Conservation (phyloP, 2,888 invertebrate species). For the Cheilosia urbana region DNA sequence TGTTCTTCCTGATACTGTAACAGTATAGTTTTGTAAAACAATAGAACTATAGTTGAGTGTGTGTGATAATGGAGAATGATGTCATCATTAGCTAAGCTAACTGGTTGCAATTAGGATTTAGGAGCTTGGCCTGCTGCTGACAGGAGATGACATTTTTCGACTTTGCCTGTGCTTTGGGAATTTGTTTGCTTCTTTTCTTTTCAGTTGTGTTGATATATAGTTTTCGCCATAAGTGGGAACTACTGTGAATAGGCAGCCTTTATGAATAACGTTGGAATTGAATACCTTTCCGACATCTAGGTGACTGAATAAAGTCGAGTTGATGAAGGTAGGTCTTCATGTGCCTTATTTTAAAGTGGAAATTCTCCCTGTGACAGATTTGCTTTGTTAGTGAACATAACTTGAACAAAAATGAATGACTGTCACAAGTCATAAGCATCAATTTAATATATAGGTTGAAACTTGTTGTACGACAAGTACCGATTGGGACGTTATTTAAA, state of each 20-base stretch:
- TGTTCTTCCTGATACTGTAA: constrained; percentile 38
- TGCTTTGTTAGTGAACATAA: no score
- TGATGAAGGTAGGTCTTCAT: no score
- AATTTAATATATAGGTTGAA: no score
- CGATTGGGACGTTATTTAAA: no score
- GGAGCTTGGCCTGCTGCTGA: background rate
- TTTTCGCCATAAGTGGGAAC: background rate
- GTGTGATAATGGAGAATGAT: constrained; percentile 3
- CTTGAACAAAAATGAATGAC: no score
- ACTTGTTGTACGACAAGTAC: no score
- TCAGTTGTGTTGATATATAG: background rate
- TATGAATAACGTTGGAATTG: no score
- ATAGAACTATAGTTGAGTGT: background rate
- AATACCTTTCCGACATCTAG: no score
- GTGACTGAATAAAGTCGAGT: no score
- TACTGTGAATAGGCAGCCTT: background rate
- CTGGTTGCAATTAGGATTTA: background rate
- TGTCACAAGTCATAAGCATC: no score
- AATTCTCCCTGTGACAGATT: no score
- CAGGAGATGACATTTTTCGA: background rate
- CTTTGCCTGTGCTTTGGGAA: background rate
- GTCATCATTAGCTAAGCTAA: constrained; percentile 4
- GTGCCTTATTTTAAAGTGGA: no score
- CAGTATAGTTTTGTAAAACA: constrained; percentile 2
- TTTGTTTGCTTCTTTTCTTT: background rate